Base-by-base conservation (phyloP, 2,797 vertebrate species). In the Decapterus maruadsi region DNA sequence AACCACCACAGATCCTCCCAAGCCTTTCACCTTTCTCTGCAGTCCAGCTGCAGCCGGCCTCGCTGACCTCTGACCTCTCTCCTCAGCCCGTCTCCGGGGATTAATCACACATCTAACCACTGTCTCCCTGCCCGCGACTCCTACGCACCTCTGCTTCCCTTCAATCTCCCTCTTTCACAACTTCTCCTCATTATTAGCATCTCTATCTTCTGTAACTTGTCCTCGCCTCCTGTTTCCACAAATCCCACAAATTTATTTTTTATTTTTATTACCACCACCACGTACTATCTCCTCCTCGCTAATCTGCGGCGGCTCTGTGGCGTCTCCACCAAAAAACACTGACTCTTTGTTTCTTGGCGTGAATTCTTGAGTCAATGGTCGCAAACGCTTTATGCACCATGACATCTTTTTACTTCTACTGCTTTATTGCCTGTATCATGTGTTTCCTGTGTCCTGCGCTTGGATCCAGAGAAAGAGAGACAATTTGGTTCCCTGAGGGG, bases 31-130 rank as follows among this genome's bases (percentile, higher is more conserved):
- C 68, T 78, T 72, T 80, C 67, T 60, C 55, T 70, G 64, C 72
- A 42, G 68, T 81, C 78, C 89, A 91, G 75, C 88, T 93, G 91
- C 87, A 94, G 65, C 78, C 50, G 51, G 75, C 80, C 89, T 79
- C 70, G 16, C 50, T 86, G 83, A 92, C 89, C 92, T 88, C 54
- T 90, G 86, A 91, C 92, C 87, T 71, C 45, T 16, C 19, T 78
- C 84, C 77, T 83, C 77, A 87, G 66, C 29, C 87, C 75, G 91
- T 90, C 93, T 94, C 84, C 48, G 59, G 95, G 95, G 95, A 95
- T 97, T 96, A 96, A 96, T 96, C 95, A 96, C 85, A 90, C 92
- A 92, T 93, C 95, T 91, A 83, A 95, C 92, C 90, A 64, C 66
- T 80, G 84, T 81, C 78, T 77, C 40, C 50, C 48, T 38, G 51